These are phyloP conservation scores for Drosophila takahashii DNA, from an alignment of 1,140 invertebrate genomes.

Conservation along the genomic window DNA sequence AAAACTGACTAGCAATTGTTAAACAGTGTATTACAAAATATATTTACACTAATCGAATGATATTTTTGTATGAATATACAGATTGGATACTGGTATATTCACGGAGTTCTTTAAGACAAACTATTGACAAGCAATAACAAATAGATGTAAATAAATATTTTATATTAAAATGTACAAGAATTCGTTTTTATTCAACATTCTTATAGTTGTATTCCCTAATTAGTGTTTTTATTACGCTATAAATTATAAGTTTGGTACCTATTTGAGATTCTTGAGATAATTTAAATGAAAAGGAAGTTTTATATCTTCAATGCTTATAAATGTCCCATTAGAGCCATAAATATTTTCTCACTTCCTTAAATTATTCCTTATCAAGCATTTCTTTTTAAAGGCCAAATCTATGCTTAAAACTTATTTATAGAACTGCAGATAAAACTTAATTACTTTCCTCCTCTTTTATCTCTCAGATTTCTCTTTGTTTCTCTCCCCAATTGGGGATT, in stretches of 20 bases:
- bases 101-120: conserved; percentile 39
- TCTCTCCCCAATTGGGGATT: background rate
- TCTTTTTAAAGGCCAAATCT: background rate
- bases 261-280: background rate
- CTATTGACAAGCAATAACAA: conserved; percentile 49
- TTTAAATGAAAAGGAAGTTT: background rate
- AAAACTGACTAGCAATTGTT: conserved; percentile 50
- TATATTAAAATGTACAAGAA: conserved; percentile 8
- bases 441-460: background rate
- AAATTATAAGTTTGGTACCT: background rate
- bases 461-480: conserved; percentile 5
- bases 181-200: background rate
- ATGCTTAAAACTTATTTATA: conserved; percentile 30
- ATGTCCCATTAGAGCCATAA: background rate
- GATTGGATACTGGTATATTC: conserved; percentile 21
- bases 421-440: conserved; percentile 26
- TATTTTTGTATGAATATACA: conserved; percentile 44
- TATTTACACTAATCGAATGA: conserved; percentile 37
- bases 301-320: background rate
- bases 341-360: background rate
- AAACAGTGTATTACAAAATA: conserved; percentile 38
- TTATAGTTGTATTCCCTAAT: background rate
- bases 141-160: conserved; percentile 37
- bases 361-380: background rate
- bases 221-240: background rate